A percentile compares a stretch with the other conserved stretches of the same genome.
Conservation (phyloP, 2,888 invertebrate genomes). For the Icerya purchasi region DNA sequence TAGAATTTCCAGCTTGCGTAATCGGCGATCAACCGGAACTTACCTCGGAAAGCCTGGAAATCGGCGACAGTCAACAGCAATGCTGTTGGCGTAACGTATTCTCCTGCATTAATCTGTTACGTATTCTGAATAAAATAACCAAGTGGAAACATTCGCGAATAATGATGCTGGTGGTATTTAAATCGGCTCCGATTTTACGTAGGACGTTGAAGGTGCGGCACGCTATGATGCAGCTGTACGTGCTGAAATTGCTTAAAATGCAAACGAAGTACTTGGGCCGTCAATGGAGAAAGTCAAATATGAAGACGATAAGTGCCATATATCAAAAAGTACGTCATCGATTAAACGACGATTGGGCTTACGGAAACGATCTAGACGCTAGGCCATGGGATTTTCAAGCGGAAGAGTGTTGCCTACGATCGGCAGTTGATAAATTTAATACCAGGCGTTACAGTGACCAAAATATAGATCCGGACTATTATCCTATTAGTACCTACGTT, state of each 20-base stretch:
- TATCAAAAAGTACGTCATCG: constrained; percentile 91
- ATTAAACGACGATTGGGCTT: constrained; percentile 98
- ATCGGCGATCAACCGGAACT: constrained; percentile 87
- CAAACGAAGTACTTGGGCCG: constrained; percentile 96
- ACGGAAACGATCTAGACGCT: constrained; percentile 93
- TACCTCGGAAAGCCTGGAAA: constrained; percentile 72
- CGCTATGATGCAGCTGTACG: constrained; percentile 93
- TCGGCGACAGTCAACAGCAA: constrained; percentile 49
- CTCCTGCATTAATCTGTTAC: constrained; percentile 85
- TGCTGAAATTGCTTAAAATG: constrained; percentile 93
- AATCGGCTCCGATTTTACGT: constrained; percentile 95
- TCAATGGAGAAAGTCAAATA: constrained; percentile 97
- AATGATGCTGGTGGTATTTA: constrained; percentile 98
- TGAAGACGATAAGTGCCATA: constrained; percentile 98
- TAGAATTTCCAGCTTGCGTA: constrained; percentile 90
- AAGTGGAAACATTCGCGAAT: constrained; percentile 99
- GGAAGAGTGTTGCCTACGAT: constrained; percentile 83
- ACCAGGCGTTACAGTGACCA: constrained; percentile 53
- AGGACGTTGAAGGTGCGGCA: constrained; percentile 85
- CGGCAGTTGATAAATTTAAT: constrained; percentile 90
- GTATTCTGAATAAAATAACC: constrained; percentile 92
- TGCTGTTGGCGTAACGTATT: constrained; percentile 97
- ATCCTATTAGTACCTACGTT: constrained; percentile 54
- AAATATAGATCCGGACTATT: constrained; percentile 30
- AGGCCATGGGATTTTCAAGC: constrained; percentile 96